Base-by-base conservation (phyloP, 2,888 invertebrate genomes). In the Lasius platythorax region DNA sequence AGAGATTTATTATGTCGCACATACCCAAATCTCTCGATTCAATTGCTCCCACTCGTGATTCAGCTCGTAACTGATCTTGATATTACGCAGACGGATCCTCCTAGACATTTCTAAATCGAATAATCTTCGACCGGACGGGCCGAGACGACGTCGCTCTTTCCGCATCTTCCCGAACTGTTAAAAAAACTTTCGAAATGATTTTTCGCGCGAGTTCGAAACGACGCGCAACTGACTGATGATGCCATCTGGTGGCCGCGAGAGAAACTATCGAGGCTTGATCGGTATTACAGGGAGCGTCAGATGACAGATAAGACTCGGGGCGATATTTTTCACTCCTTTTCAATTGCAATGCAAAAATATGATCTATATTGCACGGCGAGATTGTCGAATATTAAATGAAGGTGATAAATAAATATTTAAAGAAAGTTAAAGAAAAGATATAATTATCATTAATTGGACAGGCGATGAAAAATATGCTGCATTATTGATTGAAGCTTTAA, bases 21-120 rank as follows among this genome's bases (percentile, higher is more conserved):
- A 83, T 94, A 94, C 94, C 94, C 94, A 94, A 78, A 94, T 94
- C 67, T 93, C 93, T 18, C 83, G 79, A 82, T 93, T 86, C 85
- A 94, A 86, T 72, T 89, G 87, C 66, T 92, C 91, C 94, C 94
- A 94, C 61, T 94, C 94, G 79, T 88, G 79, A 87, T 92, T 92
- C 85, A 94, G 87, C 23, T 91, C 87, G 64, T 88, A 84, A 43
- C 91, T 91, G 70, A 94, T 92, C 83, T 82, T 78, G 56, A 86
- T 82, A 82, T 93, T 93, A 18, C 93, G 89, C 50, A 91, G 40
- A 12, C 82, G 84, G 2, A 79, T 75, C 9, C 3, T 86, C 28
- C 84, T 84, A 6, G 68, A 37, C 8, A n/a, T 28, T 18, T 90
- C 85, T n/a, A 53, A 8, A 15, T 86, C 79, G 2, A 37, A 1